Evolutionary conservation across 2,797 vertebrate genomes (phyloP).

Genomic region (Gallirallus australis): DNA sequence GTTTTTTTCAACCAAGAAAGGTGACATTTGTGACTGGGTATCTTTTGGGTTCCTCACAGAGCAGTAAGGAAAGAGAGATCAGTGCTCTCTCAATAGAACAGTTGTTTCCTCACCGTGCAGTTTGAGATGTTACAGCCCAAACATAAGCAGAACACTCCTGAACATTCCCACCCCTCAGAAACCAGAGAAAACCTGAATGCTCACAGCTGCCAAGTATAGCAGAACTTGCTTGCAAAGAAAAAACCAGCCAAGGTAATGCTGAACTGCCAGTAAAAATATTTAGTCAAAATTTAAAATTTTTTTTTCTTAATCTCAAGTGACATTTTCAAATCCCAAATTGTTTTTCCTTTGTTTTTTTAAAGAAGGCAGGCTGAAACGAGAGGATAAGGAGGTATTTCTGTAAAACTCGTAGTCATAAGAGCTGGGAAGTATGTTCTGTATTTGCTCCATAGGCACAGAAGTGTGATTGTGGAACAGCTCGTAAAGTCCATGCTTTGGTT

Average conservation of each 20-base stretch:
- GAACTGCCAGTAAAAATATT: background rate
- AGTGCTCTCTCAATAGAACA: background rate
- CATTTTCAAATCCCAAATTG: background rate
- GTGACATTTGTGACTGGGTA: background rate
- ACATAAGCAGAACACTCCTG: background rate
- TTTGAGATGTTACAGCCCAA: background rate
- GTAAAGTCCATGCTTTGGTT: background rate
- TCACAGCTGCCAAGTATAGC: rapidly evolving
- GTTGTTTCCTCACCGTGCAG: background rate
- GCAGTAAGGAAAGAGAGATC: background rate
- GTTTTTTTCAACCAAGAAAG: background rate
- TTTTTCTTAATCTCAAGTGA: background rate
- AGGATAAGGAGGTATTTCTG: background rate
- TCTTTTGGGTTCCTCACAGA: background rate
- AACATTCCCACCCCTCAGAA: background rate
- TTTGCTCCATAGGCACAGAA: background rate
- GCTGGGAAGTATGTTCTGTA: background rate
- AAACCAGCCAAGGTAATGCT: background rate
- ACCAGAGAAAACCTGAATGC: background rate
- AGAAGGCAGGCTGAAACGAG: background rate
- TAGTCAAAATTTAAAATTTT: background rate
- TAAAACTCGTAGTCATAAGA: background rate
- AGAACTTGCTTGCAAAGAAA: background rate
- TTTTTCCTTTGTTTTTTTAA: background rate
- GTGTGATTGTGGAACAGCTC: background rate